These are phyloP conservation scores for Actinia tenebrosa DNA, from an alignment of 64 coral and sea anemone genomes.

Conservation along the genomic window DNA sequence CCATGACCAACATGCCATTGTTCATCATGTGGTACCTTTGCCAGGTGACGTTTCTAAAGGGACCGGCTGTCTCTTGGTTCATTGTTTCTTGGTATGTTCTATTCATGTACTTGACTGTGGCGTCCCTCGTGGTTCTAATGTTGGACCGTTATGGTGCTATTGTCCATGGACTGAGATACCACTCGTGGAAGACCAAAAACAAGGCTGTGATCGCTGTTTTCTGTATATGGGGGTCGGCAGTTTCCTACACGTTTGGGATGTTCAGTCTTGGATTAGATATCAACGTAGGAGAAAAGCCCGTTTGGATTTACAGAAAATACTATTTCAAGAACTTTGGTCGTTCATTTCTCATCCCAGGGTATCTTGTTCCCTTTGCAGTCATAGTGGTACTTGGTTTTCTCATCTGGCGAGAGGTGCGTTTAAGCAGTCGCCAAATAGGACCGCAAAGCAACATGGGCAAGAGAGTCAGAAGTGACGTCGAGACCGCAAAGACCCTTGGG, in stretches of 20 bases:
- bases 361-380: constrained; percentile 38
- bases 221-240: constrained; percentile 33
- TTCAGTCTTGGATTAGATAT: constrained; percentile 52
- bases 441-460: constrained; percentile 9
- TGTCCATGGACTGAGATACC: constrained; percentile 61
- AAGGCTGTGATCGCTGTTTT: constrained; percentile 50
- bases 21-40: constrained; percentile 66
- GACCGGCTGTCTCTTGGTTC: constrained; percentile 36
- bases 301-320: constrained; percentile 43
- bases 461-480: constrained; percentile 41
- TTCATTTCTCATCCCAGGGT: constrained; percentile 54
- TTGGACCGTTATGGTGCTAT: constrained; percentile 75
- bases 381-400: constrained; percentile 39
- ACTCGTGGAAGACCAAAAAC: constrained; percentile 57
- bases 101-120: constrained; percentile 54
- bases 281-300: constrained; percentile 58
- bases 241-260: constrained; percentile 36
- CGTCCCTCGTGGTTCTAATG: constrained; percentile 48
- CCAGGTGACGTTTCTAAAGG: constrained; percentile 27
- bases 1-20: constrained; percentile 47
- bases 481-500: constrained; percentile 65
- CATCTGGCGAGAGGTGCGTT: constrained; percentile 50
- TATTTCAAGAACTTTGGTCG: constrained; percentile 66
- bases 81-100: constrained; percentile 44
- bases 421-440: constrained; percentile 2